Evolutionary conservation across 1,140 invertebrate genomes (phyloP), one percentile per base, ranked within the genome.

Genomic region (Trachymyrmex septentrionalis): DNA sequence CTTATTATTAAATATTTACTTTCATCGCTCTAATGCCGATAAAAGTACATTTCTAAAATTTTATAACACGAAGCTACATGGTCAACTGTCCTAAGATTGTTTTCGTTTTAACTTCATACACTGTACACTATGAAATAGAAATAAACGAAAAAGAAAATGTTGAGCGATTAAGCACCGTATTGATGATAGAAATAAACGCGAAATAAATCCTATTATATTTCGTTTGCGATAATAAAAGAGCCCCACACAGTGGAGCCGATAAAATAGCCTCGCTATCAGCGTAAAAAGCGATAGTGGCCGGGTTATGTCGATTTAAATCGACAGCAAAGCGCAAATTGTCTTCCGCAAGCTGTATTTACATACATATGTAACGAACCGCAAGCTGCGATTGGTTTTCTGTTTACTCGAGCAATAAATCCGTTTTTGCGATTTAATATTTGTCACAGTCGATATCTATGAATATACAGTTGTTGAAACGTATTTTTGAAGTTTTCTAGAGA

Each of bases 321-420:
- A 73, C 44, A 50, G 27, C n/a, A 61, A 75, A 75, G 55, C 55
- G 55, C 48, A 75, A 84, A 75, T 50, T 61, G 69, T 81, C 19
- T 63, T 75, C 38, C 55, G 57, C 34, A 19, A n/a, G 3, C 50
- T 21, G 19, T 84, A 75, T 81, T 81, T 84, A 61, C 63, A 57
- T 84, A 34, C 78, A 44, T 44, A 82, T 19, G 19, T 61, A 84
- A 63, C 55, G 80, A 84, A 63, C 55, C 69, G 63, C 80, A 50
- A 73, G 34, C 55, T 16, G 38, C 67, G 14, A 84, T 84, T 73
- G 80, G 24, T 73, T 61, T 82, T 48, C 34, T 10, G 16, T 50
- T n/a, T 21, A 16, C 48, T 57, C 53, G 12, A 44, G 21, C 34
- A 21, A 44, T 73, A 82, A 82, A 82, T 34, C 16, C 24, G 14